Evolutionary conservation across 64 coral and sea anemone species (phyloP).

Genomic region (Pocillopora verrucosa): DNA sequence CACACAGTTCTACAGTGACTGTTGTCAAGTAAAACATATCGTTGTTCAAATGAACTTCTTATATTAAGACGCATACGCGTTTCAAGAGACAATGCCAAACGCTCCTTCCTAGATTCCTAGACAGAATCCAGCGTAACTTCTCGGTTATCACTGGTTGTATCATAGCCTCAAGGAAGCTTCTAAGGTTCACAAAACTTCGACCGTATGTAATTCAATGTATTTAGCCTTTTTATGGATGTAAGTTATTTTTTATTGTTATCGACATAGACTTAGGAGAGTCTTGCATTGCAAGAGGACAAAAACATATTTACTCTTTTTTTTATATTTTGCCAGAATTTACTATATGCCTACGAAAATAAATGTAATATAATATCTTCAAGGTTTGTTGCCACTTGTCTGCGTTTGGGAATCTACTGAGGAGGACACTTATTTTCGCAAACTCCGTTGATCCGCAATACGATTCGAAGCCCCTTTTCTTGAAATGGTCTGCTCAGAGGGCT

Average conservation of each 20-base stretch:
- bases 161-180: neutral
- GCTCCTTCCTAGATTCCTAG: too few species aligned
- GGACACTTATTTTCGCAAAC: neutral
- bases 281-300: neutral
- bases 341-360: neutral
- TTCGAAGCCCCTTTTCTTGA: too few species aligned
- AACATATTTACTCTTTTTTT: neutral
- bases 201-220: neutral
- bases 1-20: too few species aligned
- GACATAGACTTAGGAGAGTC: neutral
- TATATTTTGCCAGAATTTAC: neutral
- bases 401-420: neutral
- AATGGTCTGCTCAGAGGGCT: too few species aligned
- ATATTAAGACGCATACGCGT: too few species aligned
- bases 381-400: neutral
- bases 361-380: neutral
- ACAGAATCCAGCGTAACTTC: too few species aligned
- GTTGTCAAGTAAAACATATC: too few species aligned
- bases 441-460: too few species aligned
- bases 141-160: neutral
- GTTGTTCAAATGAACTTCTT: too few species aligned
- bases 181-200: neutral
- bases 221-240: constrained; percentile 17
- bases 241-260: neutral
- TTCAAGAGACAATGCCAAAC: too few species aligned